Evolutionary conservation across 2,888 invertebrate genomes (phyloP).

Genomic region (Cerastis leucographa): DNA sequence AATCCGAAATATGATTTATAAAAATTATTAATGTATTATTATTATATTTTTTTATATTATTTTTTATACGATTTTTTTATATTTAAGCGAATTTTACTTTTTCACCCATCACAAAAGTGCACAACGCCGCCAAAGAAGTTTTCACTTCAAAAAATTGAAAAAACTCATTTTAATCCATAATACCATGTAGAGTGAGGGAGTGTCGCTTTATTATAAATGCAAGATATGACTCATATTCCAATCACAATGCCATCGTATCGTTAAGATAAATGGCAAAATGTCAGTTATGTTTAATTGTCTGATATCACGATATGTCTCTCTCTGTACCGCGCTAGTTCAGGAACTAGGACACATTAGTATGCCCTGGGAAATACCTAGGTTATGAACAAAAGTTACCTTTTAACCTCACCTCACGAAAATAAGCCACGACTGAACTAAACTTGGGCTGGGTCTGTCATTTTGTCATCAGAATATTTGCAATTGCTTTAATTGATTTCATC

Average conservation of each 20-base stretch:
- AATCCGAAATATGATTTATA: too few species aligned
- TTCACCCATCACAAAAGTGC: too few species aligned
- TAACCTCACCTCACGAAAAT: conserved; percentile 55
- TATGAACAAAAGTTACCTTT: conserved; percentile 49
- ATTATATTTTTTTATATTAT: too few species aligned
- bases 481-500: background rate
- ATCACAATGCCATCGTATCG: conserved; percentile 28
- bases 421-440: conserved; percentile 32
- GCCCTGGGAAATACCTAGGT: conserved; percentile 34
- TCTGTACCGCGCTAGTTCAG: conserved; percentile 31
- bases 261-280: conserved; percentile 62
- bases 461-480: conserved; percentile 11
- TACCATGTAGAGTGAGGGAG: background rate
- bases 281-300: conserved; percentile 68
- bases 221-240: conserved; percentile 41
- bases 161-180: conserved; percentile 11
- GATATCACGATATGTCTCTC: conserved; percentile 64
- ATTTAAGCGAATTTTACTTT: too few species aligned
- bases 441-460: conserved; percentile 18
- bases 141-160: background rate
- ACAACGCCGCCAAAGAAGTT: too few species aligned
- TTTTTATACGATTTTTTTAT: too few species aligned
- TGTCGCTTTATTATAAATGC: conserved; percentile 6
- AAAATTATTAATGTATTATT: too few species aligned
- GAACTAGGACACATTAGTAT: conserved; percentile 61